Conservation (phyloP, 2,888 invertebrate species). For the Habrosyne pyritoides region DNA sequence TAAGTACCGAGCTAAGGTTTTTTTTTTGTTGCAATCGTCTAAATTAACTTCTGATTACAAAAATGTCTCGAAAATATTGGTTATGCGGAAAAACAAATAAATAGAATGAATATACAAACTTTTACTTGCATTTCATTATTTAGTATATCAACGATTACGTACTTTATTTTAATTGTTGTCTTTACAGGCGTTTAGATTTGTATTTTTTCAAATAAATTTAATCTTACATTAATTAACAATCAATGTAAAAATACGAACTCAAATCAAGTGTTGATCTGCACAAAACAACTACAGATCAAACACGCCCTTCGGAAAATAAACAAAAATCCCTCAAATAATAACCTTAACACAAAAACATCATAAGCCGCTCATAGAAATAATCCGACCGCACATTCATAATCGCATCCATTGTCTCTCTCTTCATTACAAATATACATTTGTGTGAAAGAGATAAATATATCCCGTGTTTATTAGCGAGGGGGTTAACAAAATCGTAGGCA, state of each 20-base stretch:
- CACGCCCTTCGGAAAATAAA: conserved; percentile 19
- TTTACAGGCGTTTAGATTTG: no score
- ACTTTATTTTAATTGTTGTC: no score
- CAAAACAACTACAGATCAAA: neutral
- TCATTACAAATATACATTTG: conserved; percentile 9
- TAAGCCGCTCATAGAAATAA: conserved; percentile 62
- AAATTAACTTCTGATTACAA: no score
- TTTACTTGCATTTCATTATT: no score
- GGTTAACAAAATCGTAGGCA: conserved; percentile 68
- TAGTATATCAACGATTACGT: no score
- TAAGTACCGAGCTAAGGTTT: neutral
- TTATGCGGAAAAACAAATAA: no score
- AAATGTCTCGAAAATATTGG: no score
- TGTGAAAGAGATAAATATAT: conserved; percentile 43
- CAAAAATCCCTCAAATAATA: conserved; percentile 32
- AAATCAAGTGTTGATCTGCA: neutral
- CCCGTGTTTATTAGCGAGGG: conserved; percentile 71
- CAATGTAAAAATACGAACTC: no score
- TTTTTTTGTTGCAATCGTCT: neutral
- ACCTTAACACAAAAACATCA: conserved; percentile 50
- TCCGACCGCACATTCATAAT: conserved; percentile 59
- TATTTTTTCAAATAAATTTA: no score
- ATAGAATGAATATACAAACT: no score
- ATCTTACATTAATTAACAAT: no score
- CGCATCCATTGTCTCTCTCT: conserved; percentile 31